Percentiles rank a stretch among this genome's conserved stretches.
Evolutionary conservation across 2,113 vertebrate species (phyloP).

Genomic region (Pelmatolapia mariae): DNA sequence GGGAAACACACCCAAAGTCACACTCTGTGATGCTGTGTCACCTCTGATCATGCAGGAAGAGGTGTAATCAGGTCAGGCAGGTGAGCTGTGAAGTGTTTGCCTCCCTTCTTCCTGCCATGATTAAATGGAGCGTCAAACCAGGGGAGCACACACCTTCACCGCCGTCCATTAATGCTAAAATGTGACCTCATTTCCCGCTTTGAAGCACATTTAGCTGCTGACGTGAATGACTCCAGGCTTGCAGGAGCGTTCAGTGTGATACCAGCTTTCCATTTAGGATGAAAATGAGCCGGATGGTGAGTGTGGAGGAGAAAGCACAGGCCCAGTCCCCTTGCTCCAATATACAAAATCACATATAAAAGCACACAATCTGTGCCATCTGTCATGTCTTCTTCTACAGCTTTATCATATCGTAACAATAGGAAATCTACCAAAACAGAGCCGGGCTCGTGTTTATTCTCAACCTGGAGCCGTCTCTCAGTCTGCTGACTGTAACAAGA

Average conservation of each 20-base stretch:
- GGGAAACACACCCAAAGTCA: neutral
- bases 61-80: constrained; percentile 38
- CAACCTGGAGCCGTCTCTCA: constrained; percentile 7
- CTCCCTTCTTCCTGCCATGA: constrained; percentile 9
- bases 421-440: constrained; percentile 16
- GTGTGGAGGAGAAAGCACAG: neutral
- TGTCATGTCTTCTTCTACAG: constrained; percentile 1
- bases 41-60: constrained; percentile 5
- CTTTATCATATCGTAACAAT: constrained; percentile 5
- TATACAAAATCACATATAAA: neutral
- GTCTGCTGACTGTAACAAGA: constrained; percentile 55
- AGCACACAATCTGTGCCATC: neutral
- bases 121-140: constrained; percentile 49
- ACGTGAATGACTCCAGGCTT: neutral
- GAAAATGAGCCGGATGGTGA: neutral
- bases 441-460: constrained; percentile 39
- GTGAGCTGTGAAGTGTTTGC: neutral
- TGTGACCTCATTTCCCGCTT: constrained; percentile 44
- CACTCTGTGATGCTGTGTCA: constrained; percentile 12
- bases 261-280: neutral
- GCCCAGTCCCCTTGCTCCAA: neutral
- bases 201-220: neutral
- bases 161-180: constrained; percentile 1
- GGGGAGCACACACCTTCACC: constrained; percentile 11
- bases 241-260: neutral